A percentile compares a stretch with the other conserved stretches of the same genome.
Conservation (phyloP, 2,888 invertebrate genomes). For the Drosophila anceps region DNA sequence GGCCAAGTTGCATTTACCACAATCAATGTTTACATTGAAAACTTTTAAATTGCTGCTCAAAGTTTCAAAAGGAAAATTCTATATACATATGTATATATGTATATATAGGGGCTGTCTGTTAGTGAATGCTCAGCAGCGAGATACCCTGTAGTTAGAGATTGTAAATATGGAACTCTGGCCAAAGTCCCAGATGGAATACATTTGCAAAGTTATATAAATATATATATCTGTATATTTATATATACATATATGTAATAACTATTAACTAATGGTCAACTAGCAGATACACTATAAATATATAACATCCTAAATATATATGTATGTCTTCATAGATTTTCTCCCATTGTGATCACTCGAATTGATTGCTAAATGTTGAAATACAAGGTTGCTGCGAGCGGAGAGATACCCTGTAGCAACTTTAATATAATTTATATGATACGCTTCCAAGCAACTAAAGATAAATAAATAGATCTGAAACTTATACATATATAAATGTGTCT, state of each 20-base stretch:
- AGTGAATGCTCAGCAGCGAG: background rate
- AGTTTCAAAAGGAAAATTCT: conserved; percentile 9
- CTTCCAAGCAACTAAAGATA: background rate
- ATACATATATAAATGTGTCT: background rate
- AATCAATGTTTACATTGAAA: conserved; percentile 40
- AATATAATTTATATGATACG: background rate
- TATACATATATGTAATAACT: too few species aligned
- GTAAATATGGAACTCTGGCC: background rate
- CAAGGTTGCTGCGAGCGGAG: background rate
- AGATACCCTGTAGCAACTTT: background rate
- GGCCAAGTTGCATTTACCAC: conserved; percentile 32
- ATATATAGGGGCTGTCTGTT: background rate
- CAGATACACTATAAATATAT: background rate
- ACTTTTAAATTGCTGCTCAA: conserved; percentile 25
- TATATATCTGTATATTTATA: background rate
- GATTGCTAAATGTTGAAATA: background rate
- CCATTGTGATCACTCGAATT: background rate
- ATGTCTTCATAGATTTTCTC: background rate
- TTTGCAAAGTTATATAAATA: background rate
- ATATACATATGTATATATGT: background rate
- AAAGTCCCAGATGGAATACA: background rate
- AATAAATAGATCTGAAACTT: background rate
- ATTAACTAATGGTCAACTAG: background rate
- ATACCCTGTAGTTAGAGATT: conserved; percentile 20
- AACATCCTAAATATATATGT: too few species aligned